A percentile compares a stretch with the other conserved stretches of the same genome.
phyloP scores from a whole-genome alignment of 1,140 invertebrate species.

The Pachypeltis micranthus region DNA sequence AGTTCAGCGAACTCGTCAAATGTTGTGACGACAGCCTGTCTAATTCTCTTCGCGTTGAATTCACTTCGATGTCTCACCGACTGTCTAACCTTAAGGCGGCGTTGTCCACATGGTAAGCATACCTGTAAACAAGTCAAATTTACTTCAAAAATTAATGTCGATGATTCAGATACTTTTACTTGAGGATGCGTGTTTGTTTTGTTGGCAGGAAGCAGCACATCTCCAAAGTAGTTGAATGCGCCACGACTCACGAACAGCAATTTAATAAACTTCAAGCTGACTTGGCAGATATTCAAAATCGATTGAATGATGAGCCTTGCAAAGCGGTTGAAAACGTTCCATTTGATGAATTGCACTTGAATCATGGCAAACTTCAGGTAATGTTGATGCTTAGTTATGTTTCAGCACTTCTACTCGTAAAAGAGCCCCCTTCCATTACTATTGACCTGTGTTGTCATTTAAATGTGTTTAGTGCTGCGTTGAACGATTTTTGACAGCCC shows the following conservation, averaged over 20 bases:
- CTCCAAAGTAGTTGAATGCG: neutral
- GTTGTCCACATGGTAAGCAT: slow-evolving; percentile 69
- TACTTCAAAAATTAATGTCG: too few species aligned
- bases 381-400: too few species aligned
- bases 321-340: neutral
- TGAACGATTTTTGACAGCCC: too few species aligned
- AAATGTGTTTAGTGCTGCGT: too few species aligned
- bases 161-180: too few species aligned
- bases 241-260: neutral
- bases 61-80: slow-evolving; percentile 57
- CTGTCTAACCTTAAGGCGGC: slow-evolving; percentile 64
- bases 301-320: neutral
- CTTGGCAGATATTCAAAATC: neutral
- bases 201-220: neutral
- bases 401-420: too few species aligned
- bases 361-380: neutral
- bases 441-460: too few species aligned
- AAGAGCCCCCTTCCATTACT: too few species aligned
- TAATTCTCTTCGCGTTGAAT: slow-evolving; percentile 65
- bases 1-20: slow-evolving; percentile 55
- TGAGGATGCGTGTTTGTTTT: too few species aligned
- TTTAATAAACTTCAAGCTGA: neutral
- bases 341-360: neutral
- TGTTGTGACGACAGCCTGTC: slow-evolving; percentile 57
- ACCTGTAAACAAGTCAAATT: too few species aligned